These are phyloP conservation scores for Mya arenaria DNA, from an alignment of 1,140 invertebrate species.

Conservation along the genomic window DNA sequence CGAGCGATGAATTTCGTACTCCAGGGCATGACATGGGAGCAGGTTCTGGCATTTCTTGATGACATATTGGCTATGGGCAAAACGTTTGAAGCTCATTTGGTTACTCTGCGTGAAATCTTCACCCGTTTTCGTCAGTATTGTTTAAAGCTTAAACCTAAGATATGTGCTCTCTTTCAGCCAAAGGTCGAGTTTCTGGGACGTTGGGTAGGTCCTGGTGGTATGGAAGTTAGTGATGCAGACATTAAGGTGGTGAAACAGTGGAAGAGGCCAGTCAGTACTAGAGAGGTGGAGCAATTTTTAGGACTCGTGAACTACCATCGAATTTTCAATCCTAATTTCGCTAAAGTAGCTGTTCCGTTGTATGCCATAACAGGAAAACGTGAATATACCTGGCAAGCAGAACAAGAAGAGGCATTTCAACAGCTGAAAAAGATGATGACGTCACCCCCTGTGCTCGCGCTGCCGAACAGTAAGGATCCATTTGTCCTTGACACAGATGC, in stretches of 20 bases:
- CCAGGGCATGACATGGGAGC: conserved; percentile 10
- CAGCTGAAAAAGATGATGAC: conserved; percentile 37
- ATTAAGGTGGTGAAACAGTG: not conserved
- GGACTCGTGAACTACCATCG: conserved; percentile 1
- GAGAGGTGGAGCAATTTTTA: not conserved
- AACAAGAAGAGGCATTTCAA: not conserved
- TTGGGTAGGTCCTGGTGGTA: conserved; percentile 3
- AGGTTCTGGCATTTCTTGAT: not conserved
- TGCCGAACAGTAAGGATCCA: not conserved
- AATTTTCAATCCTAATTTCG: not conserved
- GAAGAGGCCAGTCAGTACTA: not conserved
- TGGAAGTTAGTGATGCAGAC: not conserved
- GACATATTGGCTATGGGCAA: conserved; percentile 8
- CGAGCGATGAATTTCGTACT: conserved; percentile 6
- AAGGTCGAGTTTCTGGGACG: conserved; percentile 29
- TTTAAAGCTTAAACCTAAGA: conserved; percentile 34
- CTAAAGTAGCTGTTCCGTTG: not conserved
- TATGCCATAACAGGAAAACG: not conserved
- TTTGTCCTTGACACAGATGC: conserved; percentile 14
- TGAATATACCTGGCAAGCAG: not conserved
- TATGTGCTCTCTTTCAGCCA: not conserved
- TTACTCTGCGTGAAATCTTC: conserved; percentile 18
- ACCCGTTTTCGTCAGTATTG: conserved; percentile 3
- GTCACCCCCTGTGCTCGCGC: not conserved
- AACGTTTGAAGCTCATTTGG: conserved; percentile 3